A percentile compares a stretch with the other conserved stretches of the same genome.
These are phyloP conservation scores for Drosophila erecta DNA, from an alignment of 1,140 invertebrate species.

Conservation along the genomic window DNA sequence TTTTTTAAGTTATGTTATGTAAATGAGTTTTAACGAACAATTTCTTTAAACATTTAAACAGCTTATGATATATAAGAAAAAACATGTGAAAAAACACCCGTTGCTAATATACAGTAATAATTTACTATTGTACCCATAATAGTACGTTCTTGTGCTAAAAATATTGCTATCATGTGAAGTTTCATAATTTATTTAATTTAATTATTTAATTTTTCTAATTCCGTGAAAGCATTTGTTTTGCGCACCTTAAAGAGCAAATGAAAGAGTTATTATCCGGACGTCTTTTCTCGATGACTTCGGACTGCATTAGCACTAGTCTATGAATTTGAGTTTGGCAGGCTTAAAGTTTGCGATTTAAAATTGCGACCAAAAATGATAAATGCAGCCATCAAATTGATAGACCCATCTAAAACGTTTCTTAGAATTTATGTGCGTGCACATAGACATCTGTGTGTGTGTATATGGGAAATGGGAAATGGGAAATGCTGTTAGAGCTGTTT, in stretches of 20 bases:
- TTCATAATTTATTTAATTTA: too few relatives aligned
- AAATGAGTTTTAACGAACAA: neutral
- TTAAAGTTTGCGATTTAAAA: conserved; percentile 18
- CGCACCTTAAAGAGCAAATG: neutral
- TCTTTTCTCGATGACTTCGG: neutral
- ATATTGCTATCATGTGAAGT: too few relatives aligned
- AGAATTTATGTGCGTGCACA: neutral
- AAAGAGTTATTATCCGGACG: conserved; percentile 3
- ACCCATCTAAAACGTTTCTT: conserved; percentile 21
- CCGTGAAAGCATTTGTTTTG: neutral
- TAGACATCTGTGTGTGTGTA: neutral
- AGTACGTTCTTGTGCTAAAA: too few relatives aligned
- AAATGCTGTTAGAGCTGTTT: conserved; percentile 58
- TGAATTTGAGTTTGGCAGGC: conserved; percentile 34
- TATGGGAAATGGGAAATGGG: too few relatives aligned
- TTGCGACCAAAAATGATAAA: conserved; percentile 54
- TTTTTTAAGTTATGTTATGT: neutral
- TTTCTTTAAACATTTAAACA: too few relatives aligned
- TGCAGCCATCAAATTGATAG: conserved; percentile 52
- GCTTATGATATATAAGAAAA: too few relatives aligned
- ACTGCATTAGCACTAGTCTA: conserved; percentile 57
- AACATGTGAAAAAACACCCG: too few relatives aligned
- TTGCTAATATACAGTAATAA: too few relatives aligned
- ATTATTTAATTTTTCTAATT: too few relatives aligned
- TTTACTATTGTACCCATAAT: too few relatives aligned